These are phyloP conservation scores for Watsonalla cultraria DNA, from an alignment of 2,888 invertebrate genomes.

Conservation along the genomic window DNA sequence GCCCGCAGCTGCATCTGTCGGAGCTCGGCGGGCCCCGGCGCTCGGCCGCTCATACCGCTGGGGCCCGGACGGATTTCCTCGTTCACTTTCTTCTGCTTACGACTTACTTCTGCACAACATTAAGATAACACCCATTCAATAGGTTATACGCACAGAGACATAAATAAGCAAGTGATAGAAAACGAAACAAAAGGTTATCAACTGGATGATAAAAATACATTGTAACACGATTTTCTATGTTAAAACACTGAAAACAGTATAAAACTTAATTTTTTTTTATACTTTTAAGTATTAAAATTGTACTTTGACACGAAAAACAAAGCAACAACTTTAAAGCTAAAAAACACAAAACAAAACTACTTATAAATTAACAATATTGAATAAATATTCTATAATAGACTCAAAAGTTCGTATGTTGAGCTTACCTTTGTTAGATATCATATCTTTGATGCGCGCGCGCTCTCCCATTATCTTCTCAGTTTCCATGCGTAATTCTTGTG, in stretches of 20 bases:
- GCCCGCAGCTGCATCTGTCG: constrained; percentile 75
- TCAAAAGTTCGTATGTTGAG: no score
- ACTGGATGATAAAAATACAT: no score
- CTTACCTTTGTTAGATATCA: constrained; percentile 68
- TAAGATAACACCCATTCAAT: not conserved
- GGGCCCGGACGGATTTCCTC: constrained; percentile 46
- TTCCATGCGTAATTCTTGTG: constrained; percentile 67
- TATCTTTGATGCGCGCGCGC: constrained; percentile 63
- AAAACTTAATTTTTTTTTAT: no score
- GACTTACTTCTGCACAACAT: constrained; percentile 37
- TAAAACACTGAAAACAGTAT: not conserved
- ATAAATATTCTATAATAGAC: no score
- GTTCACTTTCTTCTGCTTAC: constrained; percentile 71
- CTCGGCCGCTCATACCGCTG: constrained; percentile 16
- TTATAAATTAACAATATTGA: no score
- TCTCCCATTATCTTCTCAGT: constrained; percentile 71
- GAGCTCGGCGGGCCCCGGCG: constrained; percentile 69
- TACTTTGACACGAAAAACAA: no score
- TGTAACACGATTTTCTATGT: no score
- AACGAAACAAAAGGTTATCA: no score
- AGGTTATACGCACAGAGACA: not conserved
- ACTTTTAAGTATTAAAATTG: no score
- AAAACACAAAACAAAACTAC: no score
- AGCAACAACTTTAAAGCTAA: no score
- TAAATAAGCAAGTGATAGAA: no score